phyloP scores from a whole-genome alignment of 2,888 invertebrate species.

The Epistrophe grossulariae region DNA sequence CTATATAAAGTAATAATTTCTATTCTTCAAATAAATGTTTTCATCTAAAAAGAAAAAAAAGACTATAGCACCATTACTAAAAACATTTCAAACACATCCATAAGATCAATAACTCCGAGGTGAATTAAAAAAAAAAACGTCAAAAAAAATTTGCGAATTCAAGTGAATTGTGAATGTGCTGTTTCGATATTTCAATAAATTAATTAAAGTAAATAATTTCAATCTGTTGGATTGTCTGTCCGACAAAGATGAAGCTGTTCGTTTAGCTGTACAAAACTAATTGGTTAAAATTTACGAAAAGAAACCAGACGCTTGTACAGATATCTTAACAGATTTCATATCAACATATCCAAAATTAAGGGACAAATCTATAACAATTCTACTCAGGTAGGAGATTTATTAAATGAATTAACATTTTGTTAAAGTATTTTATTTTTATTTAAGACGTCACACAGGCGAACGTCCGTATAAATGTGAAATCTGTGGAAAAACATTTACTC shows the following conservation, averaged over 20 bases:
- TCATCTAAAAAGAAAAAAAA: too few species aligned
- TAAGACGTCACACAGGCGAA: constrained; percentile 77
- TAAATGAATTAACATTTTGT: not conserved
- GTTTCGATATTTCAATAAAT: too few species aligned
- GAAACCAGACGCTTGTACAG: constrained; percentile 89
- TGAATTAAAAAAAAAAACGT: too few species aligned
- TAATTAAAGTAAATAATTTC: too few species aligned
- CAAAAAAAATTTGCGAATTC: too few species aligned
- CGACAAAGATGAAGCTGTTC: constrained; percentile 90
- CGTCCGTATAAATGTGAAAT: constrained; percentile 77
- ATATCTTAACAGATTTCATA: constrained; percentile 88
- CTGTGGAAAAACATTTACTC: constrained; percentile 77
- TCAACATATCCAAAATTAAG: constrained; percentile 87
- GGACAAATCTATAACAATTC: constrained; percentile 85
- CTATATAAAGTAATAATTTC: too few species aligned
- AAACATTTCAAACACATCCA: too few species aligned
- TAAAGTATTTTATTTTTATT: constrained; percentile 23
- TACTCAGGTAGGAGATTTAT: constrained; percentile 84
- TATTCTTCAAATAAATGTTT: too few species aligned
- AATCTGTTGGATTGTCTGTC: constrained; percentile 83
- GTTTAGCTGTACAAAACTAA: constrained; percentile 88
- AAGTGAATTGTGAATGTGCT: too few species aligned
- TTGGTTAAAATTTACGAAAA: constrained; percentile 90
- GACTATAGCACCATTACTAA: too few species aligned
- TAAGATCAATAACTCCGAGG: too few species aligned